A percentile compares a stretch with the other conserved stretches of the same genome.
Evolutionary conservation across 2,797 vertebrate species (phyloP).

Genomic region (Rhabdophis nuchalis): DNA sequence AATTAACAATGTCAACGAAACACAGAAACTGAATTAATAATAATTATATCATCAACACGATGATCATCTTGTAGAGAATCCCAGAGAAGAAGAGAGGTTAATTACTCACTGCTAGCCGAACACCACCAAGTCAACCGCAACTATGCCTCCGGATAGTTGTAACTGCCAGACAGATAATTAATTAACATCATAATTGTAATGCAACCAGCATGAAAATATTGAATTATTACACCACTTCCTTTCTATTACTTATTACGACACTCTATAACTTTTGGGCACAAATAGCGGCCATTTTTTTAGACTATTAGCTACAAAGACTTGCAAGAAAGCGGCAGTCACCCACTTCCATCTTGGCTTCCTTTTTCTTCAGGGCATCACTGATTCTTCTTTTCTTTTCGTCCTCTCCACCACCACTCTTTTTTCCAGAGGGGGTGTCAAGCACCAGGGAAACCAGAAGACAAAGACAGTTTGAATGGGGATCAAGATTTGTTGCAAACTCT

Average conservation of each 20-base stretch:
- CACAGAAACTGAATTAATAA: slow-evolving; percentile 82
- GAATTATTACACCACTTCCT: slow-evolving; percentile 71
- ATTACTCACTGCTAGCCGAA: slow-evolving; percentile 78
- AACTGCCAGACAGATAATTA: slow-evolving; percentile 76
- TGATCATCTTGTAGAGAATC: slow-evolving; percentile 80
- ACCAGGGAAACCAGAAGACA: neutral
- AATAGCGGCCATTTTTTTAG: neutral
- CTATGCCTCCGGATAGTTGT: slow-evolving; percentile 71
- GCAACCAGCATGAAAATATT: slow-evolving; percentile 73
- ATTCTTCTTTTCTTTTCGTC: neutral
- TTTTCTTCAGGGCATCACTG: neutral
- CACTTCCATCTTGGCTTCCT: neutral
- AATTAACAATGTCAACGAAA: slow-evolving; percentile 87
- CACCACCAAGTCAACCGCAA: slow-evolving; percentile 73
- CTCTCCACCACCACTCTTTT: neutral
- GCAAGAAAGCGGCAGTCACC: neutral
- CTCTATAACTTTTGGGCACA: slow-evolving; percentile 43
- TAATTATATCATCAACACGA: slow-evolving; percentile 82
- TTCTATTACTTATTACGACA: slow-evolving; percentile 60
- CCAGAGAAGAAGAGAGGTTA: slow-evolving; percentile 84
- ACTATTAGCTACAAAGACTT: neutral
- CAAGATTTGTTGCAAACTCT: neutral
- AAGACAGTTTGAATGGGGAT: neutral
- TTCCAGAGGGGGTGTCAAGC: neutral
- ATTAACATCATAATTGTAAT: slow-evolving; percentile 77